Evolutionary conservation across 2,888 invertebrate genomes (phyloP), one percentile per base, ranked within the genome.

Genomic region (Celastrina argiolus): DNA sequence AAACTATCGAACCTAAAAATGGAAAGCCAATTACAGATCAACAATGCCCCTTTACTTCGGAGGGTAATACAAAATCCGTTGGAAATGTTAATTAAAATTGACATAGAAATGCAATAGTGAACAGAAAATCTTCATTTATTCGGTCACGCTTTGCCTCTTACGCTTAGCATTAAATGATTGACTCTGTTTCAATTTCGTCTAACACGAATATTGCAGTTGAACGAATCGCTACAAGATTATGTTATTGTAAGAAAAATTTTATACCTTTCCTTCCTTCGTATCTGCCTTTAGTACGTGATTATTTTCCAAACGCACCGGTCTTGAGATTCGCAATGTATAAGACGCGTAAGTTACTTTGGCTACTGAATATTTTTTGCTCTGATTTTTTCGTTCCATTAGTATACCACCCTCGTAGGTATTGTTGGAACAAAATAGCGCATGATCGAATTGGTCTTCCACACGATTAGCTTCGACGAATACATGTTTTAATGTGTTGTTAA

Each of bases 111-210:
- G 81, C 84, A 84, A 81, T 84, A 76, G 82, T 84, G 85, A 84
- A 90, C 86, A 85, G 82, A 80, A 85, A 88, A 87, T 88, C 87
- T 85, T 90, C 88, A 87, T 91, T 90, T 88, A 86, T 88, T 84
- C 80, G 83, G 90, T 87, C 86, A 90, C 87, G 91, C 85, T 81
- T 85, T 84, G 81, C 81, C 81, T 87, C 84, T 87, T 83, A 81
- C 87, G 85, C 85, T 88, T 86, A 85, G 86, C 83, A 85, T 89
- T 88, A 88, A 90, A 90, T 89, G 87, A 87, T 87, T 83, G 90
- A 88, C 89, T 87, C 84, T 88, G 89, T 89, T 89, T 90, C 90
- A 90, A 91, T 91, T 91, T 88, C 84, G 81, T 85, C 78, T 86
- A 88, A 91, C 91, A 91, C 81, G 88, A 88, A 86, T 80, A 84